Percentiles rank a stretch among this genome's conserved stretches.
Conservation (phyloP, 2,113 vertebrate genomes). For the Eudyptes chrysolophus region DNA sequence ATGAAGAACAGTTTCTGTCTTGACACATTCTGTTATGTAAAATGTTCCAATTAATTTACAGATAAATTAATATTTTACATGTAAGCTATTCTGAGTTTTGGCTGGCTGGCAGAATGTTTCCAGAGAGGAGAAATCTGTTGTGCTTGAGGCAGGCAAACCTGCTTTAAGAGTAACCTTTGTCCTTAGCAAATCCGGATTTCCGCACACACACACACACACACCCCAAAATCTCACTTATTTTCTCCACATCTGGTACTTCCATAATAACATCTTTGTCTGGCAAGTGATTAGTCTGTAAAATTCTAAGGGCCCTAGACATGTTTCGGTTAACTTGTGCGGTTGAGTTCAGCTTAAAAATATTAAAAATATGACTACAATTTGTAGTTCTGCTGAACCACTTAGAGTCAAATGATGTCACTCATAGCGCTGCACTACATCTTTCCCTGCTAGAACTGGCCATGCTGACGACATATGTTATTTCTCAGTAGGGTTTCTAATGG, state of each 20-base stretch:
- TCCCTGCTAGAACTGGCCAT: background rate
- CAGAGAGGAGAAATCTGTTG: background rate
- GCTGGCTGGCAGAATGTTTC: background rate
- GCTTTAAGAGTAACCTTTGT: conserved; percentile 5
- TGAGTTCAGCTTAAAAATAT: conserved; percentile 20
- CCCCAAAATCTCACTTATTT: background rate
- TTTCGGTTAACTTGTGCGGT: background rate
- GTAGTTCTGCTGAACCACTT: background rate
- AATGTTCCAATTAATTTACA: background rate
- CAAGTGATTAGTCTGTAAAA: background rate
- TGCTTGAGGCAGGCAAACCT: background rate
- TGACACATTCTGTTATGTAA: background rate
- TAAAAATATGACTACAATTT: conserved; percentile 1
- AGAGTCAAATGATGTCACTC: background rate
- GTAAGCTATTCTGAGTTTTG: background rate
- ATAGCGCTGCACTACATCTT: background rate
- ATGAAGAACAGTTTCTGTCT: background rate
- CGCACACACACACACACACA: no score
- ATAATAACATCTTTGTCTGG: conserved; percentile 19
- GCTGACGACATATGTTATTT: background rate
- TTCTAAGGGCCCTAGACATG: background rate
- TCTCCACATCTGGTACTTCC: conserved; percentile 32
- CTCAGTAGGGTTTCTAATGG: background rate
- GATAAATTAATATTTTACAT: background rate
- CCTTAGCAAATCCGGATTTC: background rate